Evolutionary conservation across 1,140 invertebrate genomes (phyloP).

Genomic region (Bombus haemorrhoidalis): DNA sequence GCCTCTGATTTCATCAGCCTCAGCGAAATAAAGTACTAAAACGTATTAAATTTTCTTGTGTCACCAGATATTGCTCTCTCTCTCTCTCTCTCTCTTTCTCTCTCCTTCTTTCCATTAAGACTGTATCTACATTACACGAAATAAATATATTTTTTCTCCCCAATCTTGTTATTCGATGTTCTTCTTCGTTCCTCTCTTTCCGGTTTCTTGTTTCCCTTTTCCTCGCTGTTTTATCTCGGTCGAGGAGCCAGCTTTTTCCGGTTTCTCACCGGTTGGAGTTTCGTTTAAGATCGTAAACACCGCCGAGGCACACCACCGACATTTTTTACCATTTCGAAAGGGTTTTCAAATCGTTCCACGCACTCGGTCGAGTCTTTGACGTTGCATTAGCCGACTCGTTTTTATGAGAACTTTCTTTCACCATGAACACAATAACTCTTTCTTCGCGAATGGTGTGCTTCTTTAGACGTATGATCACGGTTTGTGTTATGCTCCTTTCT

Average conservation of each 20-base stretch:
- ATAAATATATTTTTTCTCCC: background rate
- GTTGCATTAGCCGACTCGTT: background rate
- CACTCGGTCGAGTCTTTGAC: conserved; percentile 10
- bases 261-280: background rate
- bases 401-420: conserved; percentile 15
- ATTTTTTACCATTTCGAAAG: conserved; percentile 9
- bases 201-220: background rate
- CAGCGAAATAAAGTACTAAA: background rate
- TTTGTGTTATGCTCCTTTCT: background rate
- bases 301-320: too few species aligned
- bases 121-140: too few species aligned
- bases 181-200: background rate
- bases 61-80: background rate
- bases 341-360: conserved; percentile 15
- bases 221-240: too few species aligned
- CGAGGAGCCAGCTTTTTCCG: background rate
- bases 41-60: conserved; percentile 1
- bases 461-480: conserved; percentile 3
- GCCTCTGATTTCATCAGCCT: background rate
- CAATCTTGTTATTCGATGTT: background rate
- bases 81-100: background rate
- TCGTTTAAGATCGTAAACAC: background rate
- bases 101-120: background rate
- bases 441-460: background rate
- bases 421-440: conserved; percentile 5